A percentile compares a stretch with the other conserved stretches of the same genome.
Conservation (phyloP, 2,888 invertebrate species). For the Dorcus hopei region DNA sequence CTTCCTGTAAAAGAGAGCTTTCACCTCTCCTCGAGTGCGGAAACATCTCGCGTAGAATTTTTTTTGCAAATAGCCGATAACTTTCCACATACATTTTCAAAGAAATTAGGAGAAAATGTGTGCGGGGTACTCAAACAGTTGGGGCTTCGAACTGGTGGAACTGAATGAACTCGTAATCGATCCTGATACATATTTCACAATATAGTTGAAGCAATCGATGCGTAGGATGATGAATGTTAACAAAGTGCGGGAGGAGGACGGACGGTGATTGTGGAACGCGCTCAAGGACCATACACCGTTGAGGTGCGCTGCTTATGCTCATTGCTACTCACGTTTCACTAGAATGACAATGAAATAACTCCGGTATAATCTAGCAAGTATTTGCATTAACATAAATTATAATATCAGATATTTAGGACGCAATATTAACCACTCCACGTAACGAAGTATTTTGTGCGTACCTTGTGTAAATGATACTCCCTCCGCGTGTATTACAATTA, state of each 20-base stretch:
- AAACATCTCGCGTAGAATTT: no score
- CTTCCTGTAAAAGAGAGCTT: no score
- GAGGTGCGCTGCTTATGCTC: slow-evolving; percentile 8
- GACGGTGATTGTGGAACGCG: slow-evolving; percentile 25
- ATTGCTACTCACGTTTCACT: slow-evolving; percentile 9
- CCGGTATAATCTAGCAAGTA: neutral
- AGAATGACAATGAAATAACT: slow-evolving; percentile 10
- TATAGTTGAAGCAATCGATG: slow-evolving; percentile 18
- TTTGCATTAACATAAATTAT: slow-evolving; percentile 5
- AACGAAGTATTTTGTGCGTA: no score
- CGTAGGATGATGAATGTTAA: slow-evolving; percentile 23
- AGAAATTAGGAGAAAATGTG: no score
- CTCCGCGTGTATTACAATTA: no score
- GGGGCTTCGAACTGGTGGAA: no score
- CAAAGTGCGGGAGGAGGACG: slow-evolving; percentile 22
- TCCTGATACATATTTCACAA: slow-evolving; percentile 18
- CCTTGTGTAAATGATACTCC: no score
- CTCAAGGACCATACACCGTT: slow-evolving; percentile 20
- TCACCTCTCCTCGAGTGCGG: no score
- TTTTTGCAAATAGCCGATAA: no score
- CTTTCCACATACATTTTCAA: no score
- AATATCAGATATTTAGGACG: slow-evolving; percentile 4
- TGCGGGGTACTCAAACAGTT: no score
- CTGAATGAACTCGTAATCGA: no score
- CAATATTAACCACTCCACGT: neutral